Evolutionary conservation across 2,888 invertebrate species (phyloP).

Genomic region (Caenorhabditis sp.): DNA sequence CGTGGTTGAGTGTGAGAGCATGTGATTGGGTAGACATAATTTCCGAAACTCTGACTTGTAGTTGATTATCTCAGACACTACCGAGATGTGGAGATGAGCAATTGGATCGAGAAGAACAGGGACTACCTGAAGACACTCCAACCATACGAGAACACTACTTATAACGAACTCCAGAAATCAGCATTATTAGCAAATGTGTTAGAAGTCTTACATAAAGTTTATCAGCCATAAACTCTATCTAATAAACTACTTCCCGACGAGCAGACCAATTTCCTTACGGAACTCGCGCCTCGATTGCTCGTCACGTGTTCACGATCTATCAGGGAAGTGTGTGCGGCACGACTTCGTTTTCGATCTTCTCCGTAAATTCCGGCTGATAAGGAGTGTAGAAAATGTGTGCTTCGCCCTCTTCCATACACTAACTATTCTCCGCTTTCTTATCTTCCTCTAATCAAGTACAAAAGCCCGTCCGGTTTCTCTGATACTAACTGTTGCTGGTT

Average conservation of each 20-base stretch:
- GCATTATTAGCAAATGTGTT: slow-evolving; percentile 33
- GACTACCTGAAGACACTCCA: slow-evolving; percentile 8
- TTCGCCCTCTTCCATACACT: not conserved
- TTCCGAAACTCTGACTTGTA: not conserved
- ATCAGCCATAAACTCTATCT: not conserved
- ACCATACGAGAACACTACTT: slow-evolving; percentile 43
- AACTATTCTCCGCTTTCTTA: slow-evolving; percentile 18
- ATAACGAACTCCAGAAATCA: slow-evolving; percentile 14
- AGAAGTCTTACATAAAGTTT: slow-evolving; percentile 26
- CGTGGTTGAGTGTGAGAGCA: too few relatives aligned
- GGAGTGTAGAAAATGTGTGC: slow-evolving; percentile 8
- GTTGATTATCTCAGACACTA: slow-evolving; percentile 34
- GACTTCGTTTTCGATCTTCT: slow-evolving; percentile 14
- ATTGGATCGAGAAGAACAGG: slow-evolving; percentile 37
- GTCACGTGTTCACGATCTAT: slow-evolving; percentile 52
- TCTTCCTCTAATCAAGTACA: slow-evolving; percentile 22
- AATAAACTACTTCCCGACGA: not conserved
- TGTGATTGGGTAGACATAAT: too few relatives aligned
- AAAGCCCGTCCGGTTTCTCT: slow-evolving; percentile 23
- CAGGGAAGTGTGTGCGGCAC: slow-evolving; percentile 39
- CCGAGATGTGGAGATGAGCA: slow-evolving; percentile 42
- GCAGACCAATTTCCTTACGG: slow-evolving; percentile 13
- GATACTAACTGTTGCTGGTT: slow-evolving; percentile 19
- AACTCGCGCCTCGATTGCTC: slow-evolving; percentile 12
- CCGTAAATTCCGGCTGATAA: slow-evolving; percentile 57